Conservation (phyloP, 2,113 vertebrate genomes). For the cattle (Bos taurus) region DNA sequence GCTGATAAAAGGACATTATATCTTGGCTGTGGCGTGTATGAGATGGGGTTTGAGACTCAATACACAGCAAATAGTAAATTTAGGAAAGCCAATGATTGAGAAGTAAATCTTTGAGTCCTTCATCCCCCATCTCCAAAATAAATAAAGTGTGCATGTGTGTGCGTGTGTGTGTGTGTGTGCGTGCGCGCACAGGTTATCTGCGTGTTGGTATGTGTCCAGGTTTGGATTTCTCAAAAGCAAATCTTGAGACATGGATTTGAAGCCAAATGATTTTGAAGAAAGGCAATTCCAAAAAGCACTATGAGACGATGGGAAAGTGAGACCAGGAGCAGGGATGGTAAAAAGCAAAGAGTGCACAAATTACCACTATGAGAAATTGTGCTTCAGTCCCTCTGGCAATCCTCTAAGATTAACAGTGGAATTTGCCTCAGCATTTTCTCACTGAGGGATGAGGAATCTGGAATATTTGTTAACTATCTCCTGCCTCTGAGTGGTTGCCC, state of each 20-base stretch:
- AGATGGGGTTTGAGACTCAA: background rate
- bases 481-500: background rate
- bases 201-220: background rate
- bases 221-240: background rate
- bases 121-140: background rate
- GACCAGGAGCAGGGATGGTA: fast-evolving
- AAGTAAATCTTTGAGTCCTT: background rate
- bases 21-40: background rate
- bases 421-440: background rate
- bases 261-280: background rate
- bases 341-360: fast-evolving
- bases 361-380: background rate
- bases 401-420: background rate
- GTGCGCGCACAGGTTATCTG: fast-evolving
- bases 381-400: background rate
- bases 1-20: background rate
- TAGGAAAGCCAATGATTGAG: background rate
- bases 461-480: background rate
- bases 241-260: background rate
- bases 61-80: background rate
- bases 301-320: background rate
- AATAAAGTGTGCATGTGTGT: background rate
- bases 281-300: background rate
- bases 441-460: background rate
- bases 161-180: background rate